Evolutionary conservation across 2,888 invertebrate genomes (phyloP).

Genomic region (Mythimna loreyi): DNA sequence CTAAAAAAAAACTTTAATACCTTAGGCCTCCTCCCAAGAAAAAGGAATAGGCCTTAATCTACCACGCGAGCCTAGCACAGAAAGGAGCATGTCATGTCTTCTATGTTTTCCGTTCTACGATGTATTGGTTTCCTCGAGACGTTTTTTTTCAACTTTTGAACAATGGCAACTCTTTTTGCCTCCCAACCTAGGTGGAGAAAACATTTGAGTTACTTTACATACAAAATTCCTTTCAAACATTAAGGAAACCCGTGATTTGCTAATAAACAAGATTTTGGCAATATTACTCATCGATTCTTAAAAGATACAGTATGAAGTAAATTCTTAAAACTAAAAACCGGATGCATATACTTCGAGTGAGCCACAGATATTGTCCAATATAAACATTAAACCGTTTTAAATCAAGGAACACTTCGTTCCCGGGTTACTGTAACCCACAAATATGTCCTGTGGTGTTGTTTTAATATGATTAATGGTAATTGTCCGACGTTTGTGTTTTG

Average conservation of each 20-base stretch:
- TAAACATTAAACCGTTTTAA: slow-evolving; percentile 73
- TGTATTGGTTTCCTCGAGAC: too few species aligned
- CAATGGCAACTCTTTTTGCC: too few species aligned
- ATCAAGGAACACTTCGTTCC: slow-evolving; percentile 56
- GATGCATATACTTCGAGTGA: slow-evolving; percentile 35
- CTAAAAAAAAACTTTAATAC: too few species aligned
- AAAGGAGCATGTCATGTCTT: too few species aligned
- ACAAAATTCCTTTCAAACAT: not conserved
- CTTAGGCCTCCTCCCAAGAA: too few species aligned
- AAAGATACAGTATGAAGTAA: not conserved
- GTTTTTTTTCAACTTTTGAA: too few species aligned
- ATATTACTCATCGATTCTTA: slow-evolving; percentile 4
- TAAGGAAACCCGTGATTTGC: not conserved
- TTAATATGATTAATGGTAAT: slow-evolving; percentile 74
- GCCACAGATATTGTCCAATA: slow-evolving; percentile 53
- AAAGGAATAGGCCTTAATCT: too few species aligned
- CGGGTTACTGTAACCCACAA: slow-evolving; percentile 50
- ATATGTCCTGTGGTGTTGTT: slow-evolving; percentile 66
- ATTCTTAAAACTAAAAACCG: slow-evolving; percentile 39
- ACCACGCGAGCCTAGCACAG: too few species aligned
- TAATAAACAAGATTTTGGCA: not conserved
- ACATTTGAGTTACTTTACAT: too few species aligned
- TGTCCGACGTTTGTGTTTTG: slow-evolving; percentile 39
- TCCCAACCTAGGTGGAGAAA: too few species aligned
- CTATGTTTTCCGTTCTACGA: too few species aligned